phyloP scores from a whole-genome alignment of 2,888 invertebrate genomes.

The Lochmaea capreae region DNA sequence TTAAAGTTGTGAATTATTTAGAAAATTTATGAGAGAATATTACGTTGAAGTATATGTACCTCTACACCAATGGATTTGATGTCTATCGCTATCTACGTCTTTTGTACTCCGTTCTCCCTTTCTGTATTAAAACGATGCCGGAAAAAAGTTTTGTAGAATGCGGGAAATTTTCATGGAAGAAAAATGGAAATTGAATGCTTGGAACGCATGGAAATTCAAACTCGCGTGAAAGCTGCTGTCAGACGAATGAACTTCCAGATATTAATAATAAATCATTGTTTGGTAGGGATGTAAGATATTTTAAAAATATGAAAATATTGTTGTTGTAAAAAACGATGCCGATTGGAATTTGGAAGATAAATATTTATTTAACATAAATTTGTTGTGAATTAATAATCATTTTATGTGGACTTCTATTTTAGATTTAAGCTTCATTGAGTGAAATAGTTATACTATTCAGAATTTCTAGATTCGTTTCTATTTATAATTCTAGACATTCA shows the following conservation, averaged over 20 bases:
- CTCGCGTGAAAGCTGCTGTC: conserved; percentile 26
- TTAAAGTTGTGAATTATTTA: too few relatives aligned
- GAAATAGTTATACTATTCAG: too few relatives aligned
- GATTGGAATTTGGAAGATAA: background rate
- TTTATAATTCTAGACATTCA: too few relatives aligned
- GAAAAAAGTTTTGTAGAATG: conserved; percentile 17
- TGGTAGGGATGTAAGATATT: background rate
- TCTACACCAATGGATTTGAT: conserved; percentile 12
- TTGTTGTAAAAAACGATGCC: background rate
- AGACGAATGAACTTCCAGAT: conserved; percentile 15
- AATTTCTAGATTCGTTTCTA: too few relatives aligned
- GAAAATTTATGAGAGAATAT: too few relatives aligned
- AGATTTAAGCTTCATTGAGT: too few relatives aligned
- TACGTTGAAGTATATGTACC: background rate
- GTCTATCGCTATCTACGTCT: background rate
- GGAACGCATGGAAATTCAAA: conserved; percentile 9
- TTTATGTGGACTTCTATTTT: too few relatives aligned
- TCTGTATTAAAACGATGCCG: conserved; percentile 2
- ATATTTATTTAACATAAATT: too few relatives aligned
- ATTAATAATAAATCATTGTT: conserved; percentile 26
- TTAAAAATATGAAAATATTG: conserved; percentile 1
- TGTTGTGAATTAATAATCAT: too few relatives aligned
- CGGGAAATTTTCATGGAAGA: conserved; percentile 17
- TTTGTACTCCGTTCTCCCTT: conserved; percentile 1
- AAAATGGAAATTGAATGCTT: conserved; percentile 32